Conservation (phyloP, 30 jellyfish, hydroid and myxozoan genomes). For the Rhopilema esculentum region DNA sequence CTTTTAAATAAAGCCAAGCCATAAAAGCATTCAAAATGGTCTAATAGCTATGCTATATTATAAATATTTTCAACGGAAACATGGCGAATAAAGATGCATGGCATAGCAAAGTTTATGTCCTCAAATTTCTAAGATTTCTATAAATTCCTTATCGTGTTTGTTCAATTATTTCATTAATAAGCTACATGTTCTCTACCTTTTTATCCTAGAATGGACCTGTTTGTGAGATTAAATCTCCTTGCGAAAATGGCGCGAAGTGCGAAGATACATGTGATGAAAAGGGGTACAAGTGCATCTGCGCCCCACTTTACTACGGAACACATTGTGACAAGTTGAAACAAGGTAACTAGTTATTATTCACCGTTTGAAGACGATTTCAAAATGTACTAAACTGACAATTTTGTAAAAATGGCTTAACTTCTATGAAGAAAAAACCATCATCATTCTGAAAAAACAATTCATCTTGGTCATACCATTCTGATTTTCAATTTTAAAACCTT, state of each 20-base stretch:
- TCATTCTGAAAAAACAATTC: too few species aligned
- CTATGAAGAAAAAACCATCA: too few species aligned
- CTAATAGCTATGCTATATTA: too few species aligned
- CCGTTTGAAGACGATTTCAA: neutral
- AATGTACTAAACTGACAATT: neutral
- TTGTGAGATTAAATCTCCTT: conserved; percentile 31
- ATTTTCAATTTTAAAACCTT: too few species aligned
- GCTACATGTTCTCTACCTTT: neutral
- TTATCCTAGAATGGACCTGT: conserved; percentile 30
- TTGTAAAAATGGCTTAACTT: neutral
- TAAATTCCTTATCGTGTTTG: neutral
- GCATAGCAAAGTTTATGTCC: too few species aligned
- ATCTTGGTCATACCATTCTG: too few species aligned
- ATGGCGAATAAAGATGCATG: too few species aligned
- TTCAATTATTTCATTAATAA: too few species aligned
- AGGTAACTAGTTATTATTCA: conserved; percentile 15
- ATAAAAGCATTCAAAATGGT: neutral
- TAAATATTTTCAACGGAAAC: too few species aligned
- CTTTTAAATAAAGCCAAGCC: neutral
- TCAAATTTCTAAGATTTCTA: neutral
- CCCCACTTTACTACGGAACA: conserved; percentile 44
- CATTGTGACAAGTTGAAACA: conserved; percentile 30
- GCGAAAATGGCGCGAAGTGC: conserved; percentile 51
- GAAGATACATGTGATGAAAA: conserved; percentile 32
- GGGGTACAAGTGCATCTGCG: conserved; percentile 50